phyloP scores from a whole-genome alignment of 2,888 invertebrate genomes.

The Dynastes tityus region DNA sequence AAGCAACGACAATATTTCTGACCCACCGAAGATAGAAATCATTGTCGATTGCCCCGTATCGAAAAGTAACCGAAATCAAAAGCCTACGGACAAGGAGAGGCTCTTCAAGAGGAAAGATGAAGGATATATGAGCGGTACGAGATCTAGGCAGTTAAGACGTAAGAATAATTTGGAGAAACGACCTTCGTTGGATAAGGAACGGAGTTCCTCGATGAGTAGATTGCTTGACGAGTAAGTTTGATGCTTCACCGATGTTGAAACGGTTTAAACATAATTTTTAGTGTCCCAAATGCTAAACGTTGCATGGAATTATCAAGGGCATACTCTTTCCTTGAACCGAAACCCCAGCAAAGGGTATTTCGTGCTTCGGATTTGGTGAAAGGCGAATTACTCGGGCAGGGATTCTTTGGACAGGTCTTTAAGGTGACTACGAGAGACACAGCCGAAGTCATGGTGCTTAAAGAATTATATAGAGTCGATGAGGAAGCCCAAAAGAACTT shows the following conservation, averaged over 20 bases:
- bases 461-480: constrained; percentile 92
- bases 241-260: not conserved
- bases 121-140: constrained; percentile 76
- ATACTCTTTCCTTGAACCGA: constrained; percentile 86
- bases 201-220: constrained; percentile 90
- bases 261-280: constrained; percentile 56
- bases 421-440: constrained; percentile 93
- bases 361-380: constrained; percentile 91
- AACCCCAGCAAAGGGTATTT: constrained; percentile 83
- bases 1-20: constrained; percentile 41
- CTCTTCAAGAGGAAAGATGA: constrained; percentile 75
- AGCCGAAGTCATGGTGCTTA: constrained; percentile 95
- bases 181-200: constrained; percentile 78
- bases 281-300: constrained; percentile 68
- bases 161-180: constrained; percentile 69
- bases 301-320: constrained; percentile 84
- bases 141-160: constrained; percentile 76
- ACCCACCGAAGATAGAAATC: constrained; percentile 43
- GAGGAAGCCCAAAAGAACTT: constrained; percentile 96
- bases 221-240: constrained; percentile 80
- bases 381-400: constrained; percentile 92
- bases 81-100: constrained; percentile 71
- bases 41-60: constrained; percentile 53
- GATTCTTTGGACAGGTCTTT: constrained; percentile 95
- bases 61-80: constrained; percentile 59